These are phyloP conservation scores for Hydrotaea cyrtoneurina DNA, from an alignment of 2,888 invertebrate species.

Conservation along the genomic window DNA sequence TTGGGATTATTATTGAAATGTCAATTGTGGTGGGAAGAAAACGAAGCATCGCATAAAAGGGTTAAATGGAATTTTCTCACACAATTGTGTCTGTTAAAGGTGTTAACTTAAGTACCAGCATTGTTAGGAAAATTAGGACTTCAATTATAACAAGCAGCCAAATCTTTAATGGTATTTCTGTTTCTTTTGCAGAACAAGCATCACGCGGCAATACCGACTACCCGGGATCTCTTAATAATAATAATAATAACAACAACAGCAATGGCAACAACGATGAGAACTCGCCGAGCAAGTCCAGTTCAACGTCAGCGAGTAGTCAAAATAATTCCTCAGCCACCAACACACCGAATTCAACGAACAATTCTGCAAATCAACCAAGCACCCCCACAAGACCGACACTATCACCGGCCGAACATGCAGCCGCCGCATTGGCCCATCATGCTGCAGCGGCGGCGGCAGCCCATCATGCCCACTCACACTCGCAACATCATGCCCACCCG, in stretches of 20 bases:
- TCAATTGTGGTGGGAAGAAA: conserved; percentile 38
- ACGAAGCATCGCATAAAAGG: conserved; percentile 44
- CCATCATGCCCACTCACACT: conserved; percentile 73
- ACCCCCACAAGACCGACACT: conserved; percentile 65
- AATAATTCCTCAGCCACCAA: conserved; percentile 55
- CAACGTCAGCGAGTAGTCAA: conserved; percentile 64
- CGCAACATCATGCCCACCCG: conserved; percentile 72
- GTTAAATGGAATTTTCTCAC: conserved; percentile 50
- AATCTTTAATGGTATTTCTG: conserved; percentile 25
- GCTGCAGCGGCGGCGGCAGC: conserved; percentile 76
- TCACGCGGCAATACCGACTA: conserved; percentile 76
- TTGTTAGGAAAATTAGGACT: conserved; percentile 29
- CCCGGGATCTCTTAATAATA: conserved; percentile 69
- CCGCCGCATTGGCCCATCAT: conserved; percentile 74
- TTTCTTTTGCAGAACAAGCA: conserved; percentile 72
- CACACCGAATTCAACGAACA: conserved; percentile 56
- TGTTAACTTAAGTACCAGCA: conserved; percentile 21
- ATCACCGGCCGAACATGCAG: conserved; percentile 75
- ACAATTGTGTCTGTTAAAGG: conserved; percentile 18
- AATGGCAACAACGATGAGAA: conserved; percentile 75
- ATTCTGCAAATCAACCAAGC: conserved; percentile 53
- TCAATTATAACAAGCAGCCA: not conserved
- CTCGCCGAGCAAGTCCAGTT: conserved; percentile 74
- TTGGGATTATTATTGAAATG: conserved; percentile 66
- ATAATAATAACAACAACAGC: conserved; percentile 66